These are phyloP conservation scores for Trinectes maculatus DNA, from an alignment of 2,113 vertebrate species.

Conservation along the genomic window DNA sequence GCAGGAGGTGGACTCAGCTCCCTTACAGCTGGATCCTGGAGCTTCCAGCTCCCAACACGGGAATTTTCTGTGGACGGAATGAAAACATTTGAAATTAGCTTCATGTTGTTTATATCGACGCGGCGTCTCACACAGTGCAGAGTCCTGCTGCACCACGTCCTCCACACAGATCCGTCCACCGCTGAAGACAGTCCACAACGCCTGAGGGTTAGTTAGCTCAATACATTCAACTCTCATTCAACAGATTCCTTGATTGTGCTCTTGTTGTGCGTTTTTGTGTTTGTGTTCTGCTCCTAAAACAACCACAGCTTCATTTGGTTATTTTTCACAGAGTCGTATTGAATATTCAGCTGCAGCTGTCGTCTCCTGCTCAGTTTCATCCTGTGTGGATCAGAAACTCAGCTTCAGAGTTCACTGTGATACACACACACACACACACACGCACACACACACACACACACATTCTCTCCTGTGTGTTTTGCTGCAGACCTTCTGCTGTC, in stretches of 20 bases:
- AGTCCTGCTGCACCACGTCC: no score
- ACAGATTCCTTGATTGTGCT: neutral
- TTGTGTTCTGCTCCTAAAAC: neutral
- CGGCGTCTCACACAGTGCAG: no score
- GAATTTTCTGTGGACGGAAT: conserved; percentile 74
- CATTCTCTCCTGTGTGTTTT: conserved; percentile 38
- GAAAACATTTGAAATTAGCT: no score
- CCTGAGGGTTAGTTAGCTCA: no score
- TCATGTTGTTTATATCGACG: no score
- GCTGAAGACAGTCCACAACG: no score
- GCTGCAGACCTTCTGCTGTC: conserved; percentile 72
- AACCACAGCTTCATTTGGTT: no score
- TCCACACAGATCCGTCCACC: no score
- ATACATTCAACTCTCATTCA: neutral
- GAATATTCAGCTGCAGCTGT: no score
- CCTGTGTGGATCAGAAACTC: no score
- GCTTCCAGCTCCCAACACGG: conserved; percentile 73
- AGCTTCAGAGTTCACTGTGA: neutral
- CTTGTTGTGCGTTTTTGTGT: neutral
- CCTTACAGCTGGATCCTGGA: conserved; percentile 76
- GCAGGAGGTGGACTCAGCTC: conserved; percentile 6
- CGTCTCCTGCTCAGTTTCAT: no score
- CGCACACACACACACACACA: neutral
- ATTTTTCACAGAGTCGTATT: no score
- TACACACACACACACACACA: conserved; percentile 1